phyloP scores from a whole-genome alignment of 2,888 invertebrate genomes.

The Linyphia triangularis region DNA sequence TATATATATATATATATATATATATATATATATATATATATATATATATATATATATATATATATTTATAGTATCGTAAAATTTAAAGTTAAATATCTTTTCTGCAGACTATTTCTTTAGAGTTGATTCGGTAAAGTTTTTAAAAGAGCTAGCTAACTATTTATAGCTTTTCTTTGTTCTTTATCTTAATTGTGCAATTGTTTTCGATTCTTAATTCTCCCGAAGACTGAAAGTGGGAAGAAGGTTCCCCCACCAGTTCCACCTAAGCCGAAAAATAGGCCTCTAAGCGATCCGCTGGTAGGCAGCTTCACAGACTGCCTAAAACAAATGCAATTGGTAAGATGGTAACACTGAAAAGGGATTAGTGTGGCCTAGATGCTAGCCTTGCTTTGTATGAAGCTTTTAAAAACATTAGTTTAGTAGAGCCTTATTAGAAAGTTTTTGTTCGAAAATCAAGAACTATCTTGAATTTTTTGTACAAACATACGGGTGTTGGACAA shows the following conservation, averaged over 20 bases:
- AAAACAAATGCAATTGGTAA: constrained; percentile 65
- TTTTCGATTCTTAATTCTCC: not conserved
- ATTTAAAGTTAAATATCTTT: too few species aligned
- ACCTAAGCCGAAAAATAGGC: constrained; percentile 60
- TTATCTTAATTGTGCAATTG: not conserved
- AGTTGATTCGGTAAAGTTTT: too few species aligned
- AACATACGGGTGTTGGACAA: too few species aligned
- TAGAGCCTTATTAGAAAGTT: not conserved
- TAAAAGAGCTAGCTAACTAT: too few species aligned
- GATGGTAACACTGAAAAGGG: not conserved
- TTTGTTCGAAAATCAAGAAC: too few species aligned
- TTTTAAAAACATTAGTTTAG: not conserved
- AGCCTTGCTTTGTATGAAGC: not conserved
- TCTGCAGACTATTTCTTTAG: not conserved
- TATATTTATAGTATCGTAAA: too few species aligned
- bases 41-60: too few species aligned
- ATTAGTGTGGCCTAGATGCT: not conserved
- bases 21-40: too few species aligned
- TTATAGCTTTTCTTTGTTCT: too few species aligned
- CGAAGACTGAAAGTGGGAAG: constrained; percentile 43
- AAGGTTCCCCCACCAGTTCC: constrained; percentile 51
- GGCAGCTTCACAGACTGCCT: constrained; percentile 35
- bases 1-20: too few species aligned
- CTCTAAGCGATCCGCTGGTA: constrained; percentile 24
- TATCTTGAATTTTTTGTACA: too few species aligned